Evolutionary conservation across 2,888 invertebrate species (phyloP), one percentile per base, ranked within the genome.

Genomic region (Nineta flava): DNA sequence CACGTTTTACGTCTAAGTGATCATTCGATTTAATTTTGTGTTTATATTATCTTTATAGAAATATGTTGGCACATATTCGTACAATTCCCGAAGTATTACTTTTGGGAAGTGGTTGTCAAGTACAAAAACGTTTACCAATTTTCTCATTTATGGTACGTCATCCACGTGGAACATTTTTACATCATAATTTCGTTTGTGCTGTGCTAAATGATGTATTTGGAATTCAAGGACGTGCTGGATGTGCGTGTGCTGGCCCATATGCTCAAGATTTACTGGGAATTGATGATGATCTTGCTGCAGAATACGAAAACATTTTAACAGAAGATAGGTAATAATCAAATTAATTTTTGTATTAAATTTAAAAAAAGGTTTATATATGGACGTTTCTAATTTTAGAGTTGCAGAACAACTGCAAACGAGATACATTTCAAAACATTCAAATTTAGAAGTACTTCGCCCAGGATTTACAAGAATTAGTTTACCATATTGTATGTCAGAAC

Each of bases 121-220:
- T 76, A 9, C 72, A 77, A 19, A 75, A 82, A 57, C 71, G 83
- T 43, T 72, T 92, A 21, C 86, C 92, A 2, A 81, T 91, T 50
- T 86, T 92, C 64, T 90, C 91, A 5, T 81, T 93, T 60, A 77
- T 92, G 71, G 81, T 93, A 47, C 77, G 83, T 56, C 87, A 91
- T 64, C 80, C 83, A 0, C 70, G 83, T 38, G 86, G 87, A 32
- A 80, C 83, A 12, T 91, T 86, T 63, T 76, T 92, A 2, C 93
- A 93, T 64, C 87, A 92, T 65, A 91, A 91, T 81, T 85, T 73
- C 69, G 81, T 93, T 9, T 83, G 84, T 57, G 83, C 87, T 9
- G 76, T 93, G 16, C 73, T 94, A 43, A 93, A 92, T 61, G 92
- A 94, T 61, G 79, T 94, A 21, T 93, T 91, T 63, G 93, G 93